Percentiles rank a stretch among this genome's conserved stretches.
phyloP scores from a whole-genome alignment of 2,888 invertebrate species.

The Hemaris fuciformis region DNA sequence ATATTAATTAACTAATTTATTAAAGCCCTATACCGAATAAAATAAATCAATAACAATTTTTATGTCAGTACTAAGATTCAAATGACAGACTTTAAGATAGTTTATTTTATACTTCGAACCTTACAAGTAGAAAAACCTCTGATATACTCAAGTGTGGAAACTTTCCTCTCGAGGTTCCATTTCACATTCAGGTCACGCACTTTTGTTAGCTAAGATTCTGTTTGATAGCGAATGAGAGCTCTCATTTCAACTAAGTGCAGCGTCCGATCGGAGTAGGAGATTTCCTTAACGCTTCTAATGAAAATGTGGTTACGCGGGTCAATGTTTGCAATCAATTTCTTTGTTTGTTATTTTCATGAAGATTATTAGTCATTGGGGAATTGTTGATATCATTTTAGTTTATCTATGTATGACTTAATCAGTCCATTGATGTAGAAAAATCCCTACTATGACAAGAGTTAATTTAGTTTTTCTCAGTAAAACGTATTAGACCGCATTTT shows the following conservation, averaged over 20 bases:
- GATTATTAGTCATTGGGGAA: too few species aligned
- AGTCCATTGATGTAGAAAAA: too few species aligned
- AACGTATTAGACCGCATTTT: too few species aligned
- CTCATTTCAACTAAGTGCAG: constrained; percentile 26
- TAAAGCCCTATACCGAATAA: too few species aligned
- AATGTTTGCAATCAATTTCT: not conserved
- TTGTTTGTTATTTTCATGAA: not conserved
- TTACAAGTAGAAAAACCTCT: not conserved
- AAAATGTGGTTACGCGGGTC: not conserved
- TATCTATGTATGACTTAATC: too few species aligned
- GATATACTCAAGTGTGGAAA: not conserved
- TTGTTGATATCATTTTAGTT: too few species aligned
- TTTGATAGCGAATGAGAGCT: constrained; percentile 33
- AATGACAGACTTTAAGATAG: too few species aligned
- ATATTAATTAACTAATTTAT: too few species aligned
- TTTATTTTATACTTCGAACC: not conserved
- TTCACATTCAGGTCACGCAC: constrained; percentile 38
- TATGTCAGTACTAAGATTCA: too few species aligned
- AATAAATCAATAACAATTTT: too few species aligned
- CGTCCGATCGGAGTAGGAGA: constrained; percentile 2
- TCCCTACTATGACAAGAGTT: too few species aligned
- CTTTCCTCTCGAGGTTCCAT: not conserved
- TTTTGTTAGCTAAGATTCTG: constrained; percentile 33
- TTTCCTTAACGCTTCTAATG: not conserved
- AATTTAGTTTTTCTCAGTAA: too few species aligned